Base-by-base conservation (phyloP, 2,888 invertebrate genomes). In the Schrankia costaestrigalis region DNA sequence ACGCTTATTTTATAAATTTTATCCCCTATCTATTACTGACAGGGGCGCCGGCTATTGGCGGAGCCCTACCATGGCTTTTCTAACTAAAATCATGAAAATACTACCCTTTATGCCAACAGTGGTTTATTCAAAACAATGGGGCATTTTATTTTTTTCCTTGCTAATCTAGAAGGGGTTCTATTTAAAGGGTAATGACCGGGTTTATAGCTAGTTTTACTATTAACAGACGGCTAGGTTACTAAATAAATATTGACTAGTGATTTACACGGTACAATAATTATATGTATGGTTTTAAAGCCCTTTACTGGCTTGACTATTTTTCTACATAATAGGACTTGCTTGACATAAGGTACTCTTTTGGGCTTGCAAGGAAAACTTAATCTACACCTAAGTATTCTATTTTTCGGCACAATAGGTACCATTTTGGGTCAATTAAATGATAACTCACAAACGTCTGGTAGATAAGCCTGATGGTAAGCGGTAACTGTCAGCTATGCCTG, bases 11-110 rank as follows among this genome's bases (percentile, higher is more conserved):
- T 61, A 59, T 49, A 51, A 61, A 44, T 43, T 22, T 38, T 71
- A 71, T 68, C 79, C 82, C 82, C 82, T 83, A 80, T 82, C 81
- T 81, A 81, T 80, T 38, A 57, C 63, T 50, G 53, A 59, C 64
- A 63, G 57, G 68, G 64, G 60, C 64, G 60, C 48, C 53, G 1
- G 63, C 74, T 57, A 80, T 81, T 78, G 80, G 81, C 47, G 69
- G 76, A 71, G 63, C 65, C 51, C 47, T 54, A 53, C 47, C 58
- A 69, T 59, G 59, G 62, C 66, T 65, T 68, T 73, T 69, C 70
- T 66, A 70, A 69, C 72, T 73, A 71, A 78, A 78, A 77, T 77
- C 75, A 70, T 71, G 76, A 69, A 71, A 72, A 68, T 60, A 54
- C 70, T 66, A 73, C 81, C 81, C 80, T 81, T 80, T 79, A 72